Evolutionary conservation across 2,888 invertebrate species (phyloP).

Genomic region (Dione juno): DNA sequence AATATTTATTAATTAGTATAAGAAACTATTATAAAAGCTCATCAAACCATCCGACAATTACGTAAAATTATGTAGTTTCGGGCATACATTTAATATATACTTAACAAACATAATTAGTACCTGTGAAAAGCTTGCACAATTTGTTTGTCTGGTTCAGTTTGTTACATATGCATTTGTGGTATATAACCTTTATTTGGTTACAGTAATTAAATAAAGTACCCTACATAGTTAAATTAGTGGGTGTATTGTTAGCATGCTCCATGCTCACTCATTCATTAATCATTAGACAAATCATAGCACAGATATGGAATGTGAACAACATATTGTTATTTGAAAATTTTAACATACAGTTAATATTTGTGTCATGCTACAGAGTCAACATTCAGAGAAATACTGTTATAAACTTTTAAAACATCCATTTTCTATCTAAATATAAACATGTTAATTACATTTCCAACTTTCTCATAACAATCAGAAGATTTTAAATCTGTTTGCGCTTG

Average conservation of each 20-base stretch:
- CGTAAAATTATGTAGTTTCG: background rate
- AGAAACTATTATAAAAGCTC: no score
- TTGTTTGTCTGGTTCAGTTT: conserved; percentile 10
- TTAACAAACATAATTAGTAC: conserved; percentile 11
- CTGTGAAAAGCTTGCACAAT: conserved; percentile 13
- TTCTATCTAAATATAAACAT: background rate
- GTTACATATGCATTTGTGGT: background rate
- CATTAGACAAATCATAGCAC: conserved; percentile 15
- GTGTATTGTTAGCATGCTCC: background rate
- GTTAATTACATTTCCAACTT: background rate
- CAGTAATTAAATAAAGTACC: conserved; percentile 19
- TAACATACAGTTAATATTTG: background rate
- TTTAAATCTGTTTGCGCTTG: no score
- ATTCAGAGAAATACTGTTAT: background rate
- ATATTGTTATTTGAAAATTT: background rate
- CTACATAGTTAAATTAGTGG: conserved; percentile 13
- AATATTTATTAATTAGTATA: background rate
- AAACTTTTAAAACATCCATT: background rate
- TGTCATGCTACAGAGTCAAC: background rate
- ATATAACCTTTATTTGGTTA: conserved; percentile 5
- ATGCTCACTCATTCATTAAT: conserved; percentile 26
- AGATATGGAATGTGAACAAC: background rate
- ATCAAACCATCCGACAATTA: no score
- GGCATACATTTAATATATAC: conserved; percentile 19
- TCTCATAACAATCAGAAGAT: background rate